phyloP scores from a whole-genome alignment of 2,888 invertebrate genomes.

The Nowickia ferox region DNA sequence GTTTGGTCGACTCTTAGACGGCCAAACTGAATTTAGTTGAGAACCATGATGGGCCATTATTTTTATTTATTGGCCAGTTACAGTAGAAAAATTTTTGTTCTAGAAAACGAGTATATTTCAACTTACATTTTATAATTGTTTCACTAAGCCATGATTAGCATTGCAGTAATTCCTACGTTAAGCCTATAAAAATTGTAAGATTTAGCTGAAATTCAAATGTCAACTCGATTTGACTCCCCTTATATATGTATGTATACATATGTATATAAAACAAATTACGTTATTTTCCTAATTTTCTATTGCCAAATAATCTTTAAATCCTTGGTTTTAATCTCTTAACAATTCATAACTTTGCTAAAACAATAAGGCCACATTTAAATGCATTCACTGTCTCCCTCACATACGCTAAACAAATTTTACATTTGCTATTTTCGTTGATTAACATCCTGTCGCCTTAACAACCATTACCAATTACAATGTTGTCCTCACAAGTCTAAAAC shows the following conservation, averaged over 20 bases:
- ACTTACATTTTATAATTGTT: no score
- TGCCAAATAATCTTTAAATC: conserved; percentile 36
- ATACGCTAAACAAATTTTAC: conserved; percentile 25
- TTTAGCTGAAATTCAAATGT: neutral
- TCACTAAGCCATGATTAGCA: no score
- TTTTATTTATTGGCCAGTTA: no score
- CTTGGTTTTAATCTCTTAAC: conserved; percentile 35
- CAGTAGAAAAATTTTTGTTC: no score
- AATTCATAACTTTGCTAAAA: conserved; percentile 37
- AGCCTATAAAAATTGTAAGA: no score
- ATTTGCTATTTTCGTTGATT: conserved; percentile 66
- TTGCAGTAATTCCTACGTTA: no score
- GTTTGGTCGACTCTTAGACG: no score
- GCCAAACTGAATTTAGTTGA: no score
- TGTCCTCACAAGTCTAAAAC: conserved; percentile 51
- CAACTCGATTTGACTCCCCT: conserved; percentile 19
- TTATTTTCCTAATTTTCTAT: neutral
- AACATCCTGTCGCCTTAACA: conserved; percentile 68
- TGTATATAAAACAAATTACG: neutral
- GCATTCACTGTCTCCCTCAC: neutral
- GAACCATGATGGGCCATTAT: no score
- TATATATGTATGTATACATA: no score
- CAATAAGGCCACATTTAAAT: neutral
- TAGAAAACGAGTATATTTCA: no score
- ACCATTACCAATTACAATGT: conserved; percentile 49